Conservation (phyloP, 2,797 vertebrate genomes). For the Thamnophis elegans region DNA sequence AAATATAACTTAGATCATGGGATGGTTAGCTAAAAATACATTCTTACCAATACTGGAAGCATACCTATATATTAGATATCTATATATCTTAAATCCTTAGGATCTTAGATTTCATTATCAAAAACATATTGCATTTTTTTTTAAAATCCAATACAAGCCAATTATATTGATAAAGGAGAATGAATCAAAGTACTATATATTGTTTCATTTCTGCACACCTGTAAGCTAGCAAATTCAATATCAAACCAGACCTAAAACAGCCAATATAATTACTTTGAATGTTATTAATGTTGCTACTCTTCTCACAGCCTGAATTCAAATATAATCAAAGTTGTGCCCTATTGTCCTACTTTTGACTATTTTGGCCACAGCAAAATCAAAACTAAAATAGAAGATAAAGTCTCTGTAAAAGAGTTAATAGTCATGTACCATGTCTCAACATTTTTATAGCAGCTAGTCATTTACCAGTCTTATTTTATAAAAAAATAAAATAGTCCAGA, state of each 20-base stretch:
- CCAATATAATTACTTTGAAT: neutral
- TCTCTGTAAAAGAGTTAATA: neutral
- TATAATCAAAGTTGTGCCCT: neutral
- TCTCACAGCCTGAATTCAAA: neutral
- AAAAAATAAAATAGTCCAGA: neutral
- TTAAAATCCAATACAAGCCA: neutral
- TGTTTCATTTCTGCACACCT: neutral
- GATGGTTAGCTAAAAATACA: neutral
- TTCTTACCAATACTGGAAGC: neutral
- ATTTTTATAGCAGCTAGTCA: neutral
- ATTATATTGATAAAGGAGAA: neutral
- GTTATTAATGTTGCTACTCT: neutral
- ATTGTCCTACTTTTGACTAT: neutral
- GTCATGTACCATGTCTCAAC: neutral
- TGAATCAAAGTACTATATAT: neutral
- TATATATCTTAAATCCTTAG: neutral
- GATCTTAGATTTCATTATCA: neutral
- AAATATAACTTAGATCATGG: neutral
- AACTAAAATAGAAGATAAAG: neutral
- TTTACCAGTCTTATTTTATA: neutral
- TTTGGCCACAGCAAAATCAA: neutral
- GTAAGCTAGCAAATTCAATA: neutral
- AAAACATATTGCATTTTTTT: neutral
- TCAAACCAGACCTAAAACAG: neutral
- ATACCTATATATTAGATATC: neutral